Evolutionary conservation across 2,888 invertebrate species (phyloP).

Genomic region (Liopterus haemorrhoidalis): DNA sequence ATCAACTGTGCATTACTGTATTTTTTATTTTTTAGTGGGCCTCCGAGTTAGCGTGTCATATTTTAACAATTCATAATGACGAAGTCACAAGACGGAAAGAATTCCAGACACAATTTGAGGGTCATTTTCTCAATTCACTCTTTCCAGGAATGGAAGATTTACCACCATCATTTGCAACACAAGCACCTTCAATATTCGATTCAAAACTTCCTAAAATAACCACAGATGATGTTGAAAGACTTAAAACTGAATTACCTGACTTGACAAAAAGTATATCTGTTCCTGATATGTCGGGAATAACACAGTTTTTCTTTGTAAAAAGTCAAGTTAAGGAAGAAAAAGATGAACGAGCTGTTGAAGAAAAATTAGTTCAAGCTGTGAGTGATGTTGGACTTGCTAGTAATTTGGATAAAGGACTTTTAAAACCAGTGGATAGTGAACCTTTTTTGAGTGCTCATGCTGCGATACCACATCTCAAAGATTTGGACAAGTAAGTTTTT

Average conservation of each 20-base stretch:
- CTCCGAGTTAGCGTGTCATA: slow-evolving; percentile 69
- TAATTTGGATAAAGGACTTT: slow-evolving; percentile 42
- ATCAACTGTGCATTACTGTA: too few species aligned
- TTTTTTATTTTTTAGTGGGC: slow-evolving; percentile 64
- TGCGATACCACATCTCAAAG: slow-evolving; percentile 42
- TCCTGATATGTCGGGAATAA: slow-evolving; percentile 64
- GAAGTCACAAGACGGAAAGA: slow-evolving; percentile 73
- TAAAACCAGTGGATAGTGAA: slow-evolving; percentile 43
- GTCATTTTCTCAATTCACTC: slow-evolving; percentile 75
- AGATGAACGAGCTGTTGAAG: slow-evolving; percentile 40
- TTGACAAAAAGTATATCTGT: slow-evolving; percentile 58
- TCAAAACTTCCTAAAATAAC: slow-evolving; percentile 61
- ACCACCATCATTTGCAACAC: slow-evolving; percentile 73
- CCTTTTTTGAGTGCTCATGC: slow-evolving; percentile 36
- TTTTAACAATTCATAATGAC: slow-evolving; percentile 74
- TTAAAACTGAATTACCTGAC: slow-evolving; percentile 62
- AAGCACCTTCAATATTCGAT: slow-evolving; percentile 73
- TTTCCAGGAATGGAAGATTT: slow-evolving; percentile 89
- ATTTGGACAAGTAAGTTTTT: slow-evolving; percentile 42
- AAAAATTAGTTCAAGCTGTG: slow-evolving; percentile 42
- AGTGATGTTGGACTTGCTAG: slow-evolving; percentile 43
- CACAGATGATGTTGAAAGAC: slow-evolving; percentile 55
- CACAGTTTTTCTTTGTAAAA: slow-evolving; percentile 58
- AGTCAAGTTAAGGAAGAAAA: slow-evolving; percentile 28
- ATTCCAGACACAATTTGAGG: slow-evolving; percentile 72